A percentile compares a stretch with the other conserved stretches of the same genome.
phyloP scores from a whole-genome alignment of 1,140 invertebrate genomes.

The Drosophila cardini region DNA sequence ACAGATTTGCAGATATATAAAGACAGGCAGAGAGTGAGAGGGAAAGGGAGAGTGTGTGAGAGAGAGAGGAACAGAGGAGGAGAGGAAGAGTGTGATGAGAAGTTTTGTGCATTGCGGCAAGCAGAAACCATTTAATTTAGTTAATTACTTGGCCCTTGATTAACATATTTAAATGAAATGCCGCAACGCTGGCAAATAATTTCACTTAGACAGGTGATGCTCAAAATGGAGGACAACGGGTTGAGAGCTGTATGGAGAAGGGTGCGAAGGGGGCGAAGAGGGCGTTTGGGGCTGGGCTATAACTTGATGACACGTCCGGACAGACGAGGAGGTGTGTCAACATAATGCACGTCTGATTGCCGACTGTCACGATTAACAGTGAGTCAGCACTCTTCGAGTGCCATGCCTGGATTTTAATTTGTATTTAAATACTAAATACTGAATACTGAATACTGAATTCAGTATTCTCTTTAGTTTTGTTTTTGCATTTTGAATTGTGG shows the following conservation, averaged over 20 bases:
- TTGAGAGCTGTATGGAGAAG: background rate
- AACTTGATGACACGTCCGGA: conserved; percentile 29
- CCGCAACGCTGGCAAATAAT: conserved; percentile 48
- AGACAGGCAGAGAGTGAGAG: background rate
- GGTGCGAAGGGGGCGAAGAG: background rate
- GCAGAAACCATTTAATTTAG: conserved; percentile 49
- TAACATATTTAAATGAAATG: conserved; percentile 57
- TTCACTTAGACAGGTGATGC: conserved; percentile 19
- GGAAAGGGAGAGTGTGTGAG: background rate
- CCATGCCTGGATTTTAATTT: conserved; percentile 12
- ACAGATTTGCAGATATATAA: conserved; percentile 9
- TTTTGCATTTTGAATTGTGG: background rate
- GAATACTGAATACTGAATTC: no score
- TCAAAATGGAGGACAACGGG: background rate
- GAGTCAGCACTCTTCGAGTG: conserved; percentile 34
- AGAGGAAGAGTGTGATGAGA: background rate
- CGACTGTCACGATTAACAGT: conserved; percentile 15
- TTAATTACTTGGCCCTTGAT: conserved; percentile 58
- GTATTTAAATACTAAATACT: background rate
- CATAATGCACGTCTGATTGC: conserved; percentile 47
- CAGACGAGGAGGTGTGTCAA: conserved; percentile 32
- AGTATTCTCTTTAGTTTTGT: no score
- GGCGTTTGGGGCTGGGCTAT: conserved; percentile 1
- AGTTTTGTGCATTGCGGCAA: conserved; percentile 22
- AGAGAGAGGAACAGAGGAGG: background rate